Evolutionary conservation across 2,888 invertebrate genomes (phyloP).

Genomic region (Esperia sulphurella): DNA sequence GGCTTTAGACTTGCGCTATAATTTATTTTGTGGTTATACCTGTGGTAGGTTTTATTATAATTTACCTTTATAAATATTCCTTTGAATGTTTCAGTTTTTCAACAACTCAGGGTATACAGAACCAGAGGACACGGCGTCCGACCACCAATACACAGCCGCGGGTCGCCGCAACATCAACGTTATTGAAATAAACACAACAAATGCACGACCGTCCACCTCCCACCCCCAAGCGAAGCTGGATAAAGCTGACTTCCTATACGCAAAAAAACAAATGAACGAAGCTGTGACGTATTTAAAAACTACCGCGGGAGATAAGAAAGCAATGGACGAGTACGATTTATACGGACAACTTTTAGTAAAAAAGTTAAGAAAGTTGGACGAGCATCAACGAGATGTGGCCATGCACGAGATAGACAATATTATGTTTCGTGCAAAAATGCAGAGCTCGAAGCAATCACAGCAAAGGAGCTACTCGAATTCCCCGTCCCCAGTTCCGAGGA

Average conservation of each 20-base stretch:
- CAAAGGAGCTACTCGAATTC: slow-evolving; percentile 37
- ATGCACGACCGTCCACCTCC: slow-evolving; percentile 18
- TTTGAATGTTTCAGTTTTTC: slow-evolving; percentile 29
- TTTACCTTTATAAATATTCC: too few relatives aligned
- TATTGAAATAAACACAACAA: slow-evolving; percentile 18
- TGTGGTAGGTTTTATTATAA: too few relatives aligned
- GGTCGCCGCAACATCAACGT: slow-evolving; percentile 8
- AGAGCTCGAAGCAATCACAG: slow-evolving; percentile 27
- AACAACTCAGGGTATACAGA: slow-evolving; percentile 21
- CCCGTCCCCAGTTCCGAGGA: slow-evolving; percentile 39
- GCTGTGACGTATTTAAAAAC: slow-evolving; percentile 20
- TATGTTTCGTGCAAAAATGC: slow-evolving; percentile 63
- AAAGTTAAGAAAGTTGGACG: slow-evolving; percentile 61
- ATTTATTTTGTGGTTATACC: too few relatives aligned
- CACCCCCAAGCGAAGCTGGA: neutral
- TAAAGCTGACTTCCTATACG: neutral
- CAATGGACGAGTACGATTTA: slow-evolving; percentile 59
- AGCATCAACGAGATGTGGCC: slow-evolving; percentile 59
- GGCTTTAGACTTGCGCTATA: too few relatives aligned
- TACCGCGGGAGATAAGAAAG: slow-evolving; percentile 22
- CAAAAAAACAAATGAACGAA: neutral
- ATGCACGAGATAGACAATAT: slow-evolving; percentile 72
- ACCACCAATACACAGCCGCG: slow-evolving; percentile 21
- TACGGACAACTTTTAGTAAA: slow-evolving; percentile 63
- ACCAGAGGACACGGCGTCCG: slow-evolving; percentile 19